Percentiles rank a stretch among this genome's conserved stretches.
Conservation (phyloP, 2,797 vertebrate species). For the Adrianichthys oophorus region DNA sequence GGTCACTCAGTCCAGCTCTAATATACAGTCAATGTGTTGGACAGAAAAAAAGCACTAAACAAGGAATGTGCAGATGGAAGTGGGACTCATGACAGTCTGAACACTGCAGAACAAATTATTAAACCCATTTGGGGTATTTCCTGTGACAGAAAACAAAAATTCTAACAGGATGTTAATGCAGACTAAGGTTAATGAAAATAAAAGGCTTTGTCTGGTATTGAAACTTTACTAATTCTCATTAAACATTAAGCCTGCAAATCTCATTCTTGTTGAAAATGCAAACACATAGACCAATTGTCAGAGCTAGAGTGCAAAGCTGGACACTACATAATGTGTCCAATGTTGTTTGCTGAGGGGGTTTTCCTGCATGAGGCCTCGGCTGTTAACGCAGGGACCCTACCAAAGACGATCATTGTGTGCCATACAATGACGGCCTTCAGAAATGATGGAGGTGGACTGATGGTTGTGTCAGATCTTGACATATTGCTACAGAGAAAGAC, state of each 20-base stretch:
- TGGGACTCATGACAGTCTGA: constrained; percentile 1
- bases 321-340: constrained; percentile 46
- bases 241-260: constrained; percentile 31
- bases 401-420: constrained; percentile 66
- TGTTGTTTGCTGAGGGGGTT: constrained; percentile 48
- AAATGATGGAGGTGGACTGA: constrained; percentile 54
- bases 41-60: constrained; percentile 23
- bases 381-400: constrained; percentile 30
- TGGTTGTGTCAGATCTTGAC: constrained; percentile 51
- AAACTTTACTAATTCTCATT: constrained; percentile 25
- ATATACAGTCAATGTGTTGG: constrained; percentile 23
- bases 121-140: constrained; percentile 36
- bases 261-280: constrained; percentile 44
- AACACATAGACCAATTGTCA: constrained; percentile 43
- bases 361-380: constrained; percentile 52
- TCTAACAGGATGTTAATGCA: constrained; percentile 38
- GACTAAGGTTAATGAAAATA: constrained; percentile 15
- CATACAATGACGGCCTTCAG: constrained; percentile 69
- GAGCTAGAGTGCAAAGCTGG: constrained; percentile 41
- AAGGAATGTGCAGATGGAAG: constrained; percentile 34
- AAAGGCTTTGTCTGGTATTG: constrained; percentile 26
- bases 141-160: constrained; percentile 30
- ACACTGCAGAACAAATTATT: constrained; percentile 41
- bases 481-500: constrained; percentile 44
- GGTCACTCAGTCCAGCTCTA: neutral